Base-by-base conservation (phyloP, 2,797 vertebrate species). In the Micropoecilia bifurca region DNA sequence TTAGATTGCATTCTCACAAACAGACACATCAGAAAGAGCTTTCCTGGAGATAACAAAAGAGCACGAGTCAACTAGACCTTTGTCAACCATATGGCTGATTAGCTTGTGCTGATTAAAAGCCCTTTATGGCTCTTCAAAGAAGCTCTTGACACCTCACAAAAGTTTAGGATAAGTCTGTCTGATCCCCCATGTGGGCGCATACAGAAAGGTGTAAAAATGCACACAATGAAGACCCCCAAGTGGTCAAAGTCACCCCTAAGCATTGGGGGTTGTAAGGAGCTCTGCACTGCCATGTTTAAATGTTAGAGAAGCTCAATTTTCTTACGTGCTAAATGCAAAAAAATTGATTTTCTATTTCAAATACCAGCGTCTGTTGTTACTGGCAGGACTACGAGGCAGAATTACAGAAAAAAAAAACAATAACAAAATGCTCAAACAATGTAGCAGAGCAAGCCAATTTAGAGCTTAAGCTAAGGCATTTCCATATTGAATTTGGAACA, bases 61-160 rank as follows among this genome's bases (percentile, higher is more conserved):
- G 74, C 82, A 81, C 59, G 87, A 91, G 85, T 88, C 88, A 91
- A 85, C 77, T 85, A 90, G 89, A 81, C 86, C 75, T 91, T 90
- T 91, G 90, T 91, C 85, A 92, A 87, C 87, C 93, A 94, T 91
- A 92, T 93, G 93, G 92, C 82, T 92, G 92, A 94, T 94, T 92
- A 94, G 84, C 82, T 75, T 77, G 13, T 81, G 76, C 86, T 95
- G 88, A 94, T 93, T 94, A 93, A 94, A 94, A 92, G 85, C 73
- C 71, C 80, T 90, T 90, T 89, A 61, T 81, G 75, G 79, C 61
- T 55, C 91, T 92, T 94, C 93, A 94, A 94, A 94, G 68, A 81
- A 80, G 79, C 84, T 92, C 87, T 88, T 86, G 79, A 94, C 88
- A 87, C 93, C 90, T 93, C 84, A 85, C 87, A 87, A 90, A 92